Evolutionary conservation across 2,797 vertebrate species (phyloP).

Genomic region (Phrynocephalus vlangalii): DNA sequence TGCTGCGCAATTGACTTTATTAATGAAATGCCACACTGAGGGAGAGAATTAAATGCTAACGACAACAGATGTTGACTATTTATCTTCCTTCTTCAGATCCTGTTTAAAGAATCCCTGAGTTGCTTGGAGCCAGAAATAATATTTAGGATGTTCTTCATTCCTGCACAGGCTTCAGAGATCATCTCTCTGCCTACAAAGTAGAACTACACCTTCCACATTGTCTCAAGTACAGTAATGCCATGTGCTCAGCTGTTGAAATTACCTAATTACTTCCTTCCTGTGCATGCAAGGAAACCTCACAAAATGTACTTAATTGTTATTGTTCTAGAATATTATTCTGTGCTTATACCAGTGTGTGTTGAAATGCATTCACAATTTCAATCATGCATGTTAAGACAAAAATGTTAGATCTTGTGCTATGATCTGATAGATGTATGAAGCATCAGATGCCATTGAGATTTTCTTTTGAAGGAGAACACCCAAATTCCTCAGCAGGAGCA

Average conservation of each 20-base stretch:
- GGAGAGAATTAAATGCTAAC: constrained; percentile 14
- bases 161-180: neutral
- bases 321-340: constrained; percentile 7
- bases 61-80: constrained; percentile 30
- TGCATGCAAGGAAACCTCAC: neutral
- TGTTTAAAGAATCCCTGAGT: neutral
- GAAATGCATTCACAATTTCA: neutral
- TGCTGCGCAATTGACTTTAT: constrained; percentile 1
- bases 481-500: neutral
- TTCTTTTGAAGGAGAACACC: neutral
- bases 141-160: neutral
- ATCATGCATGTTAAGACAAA: neutral
- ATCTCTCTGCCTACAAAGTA: constrained; percentile 1
- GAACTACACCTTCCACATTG: neutral
- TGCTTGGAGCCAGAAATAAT: neutral
- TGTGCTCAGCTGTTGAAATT: neutral
- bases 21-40: constrained; percentile 21
- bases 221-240: neutral
- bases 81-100: constrained; percentile 8
- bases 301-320: neutral
- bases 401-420: neutral
- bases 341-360: neutral
- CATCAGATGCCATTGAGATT: too few species aligned
- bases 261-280: neutral
- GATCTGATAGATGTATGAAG: neutral